Evolutionary conservation across 2,888 invertebrate genomes (phyloP).

Genomic region (Macaria notata): DNA sequence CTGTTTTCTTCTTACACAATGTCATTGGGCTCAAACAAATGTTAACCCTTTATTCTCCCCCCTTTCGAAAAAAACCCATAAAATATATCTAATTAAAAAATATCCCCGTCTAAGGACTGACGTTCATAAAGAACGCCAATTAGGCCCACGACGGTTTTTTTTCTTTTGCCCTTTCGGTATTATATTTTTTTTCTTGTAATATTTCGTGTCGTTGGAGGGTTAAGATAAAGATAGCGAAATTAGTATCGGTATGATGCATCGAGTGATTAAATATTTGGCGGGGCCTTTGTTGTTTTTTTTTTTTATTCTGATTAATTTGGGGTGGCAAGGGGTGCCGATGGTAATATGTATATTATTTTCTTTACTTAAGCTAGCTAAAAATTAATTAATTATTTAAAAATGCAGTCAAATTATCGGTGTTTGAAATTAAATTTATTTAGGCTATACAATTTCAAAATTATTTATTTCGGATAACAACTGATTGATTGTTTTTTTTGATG

Average conservation of each 20-base stretch:
- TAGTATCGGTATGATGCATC: constrained; percentile 82
- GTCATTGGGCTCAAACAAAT: constrained; percentile 74
- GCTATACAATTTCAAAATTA: too few species aligned
- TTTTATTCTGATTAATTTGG: constrained; percentile 44
- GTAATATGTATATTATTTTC: too few species aligned
- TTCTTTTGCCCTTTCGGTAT: constrained; percentile 61
- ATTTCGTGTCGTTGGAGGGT: constrained; percentile 79
- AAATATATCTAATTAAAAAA: constrained; percentile 84
- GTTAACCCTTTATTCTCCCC: constrained; percentile 79
- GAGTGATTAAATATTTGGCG: constrained; percentile 78
- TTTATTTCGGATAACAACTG: too few species aligned
- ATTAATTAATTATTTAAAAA: too few species aligned
- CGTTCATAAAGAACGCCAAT: constrained; percentile 83
- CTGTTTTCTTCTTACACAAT: constrained; percentile 9
- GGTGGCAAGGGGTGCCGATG: constrained; percentile 10
- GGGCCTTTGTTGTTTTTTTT: constrained; percentile 36
- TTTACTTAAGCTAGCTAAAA: too few species aligned
- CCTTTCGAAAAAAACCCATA: constrained; percentile 81
- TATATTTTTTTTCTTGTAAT: constrained; percentile 61
- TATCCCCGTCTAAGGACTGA: constrained; percentile 81
- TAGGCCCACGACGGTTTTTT: constrained; percentile 74
- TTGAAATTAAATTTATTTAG: too few species aligned
- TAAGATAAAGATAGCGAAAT: constrained; percentile 82
- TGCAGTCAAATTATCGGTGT: too few species aligned
- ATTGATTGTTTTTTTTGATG: too few species aligned